Conservation (phyloP, 1,140 invertebrate species). For the Arion vulgaris region DNA sequence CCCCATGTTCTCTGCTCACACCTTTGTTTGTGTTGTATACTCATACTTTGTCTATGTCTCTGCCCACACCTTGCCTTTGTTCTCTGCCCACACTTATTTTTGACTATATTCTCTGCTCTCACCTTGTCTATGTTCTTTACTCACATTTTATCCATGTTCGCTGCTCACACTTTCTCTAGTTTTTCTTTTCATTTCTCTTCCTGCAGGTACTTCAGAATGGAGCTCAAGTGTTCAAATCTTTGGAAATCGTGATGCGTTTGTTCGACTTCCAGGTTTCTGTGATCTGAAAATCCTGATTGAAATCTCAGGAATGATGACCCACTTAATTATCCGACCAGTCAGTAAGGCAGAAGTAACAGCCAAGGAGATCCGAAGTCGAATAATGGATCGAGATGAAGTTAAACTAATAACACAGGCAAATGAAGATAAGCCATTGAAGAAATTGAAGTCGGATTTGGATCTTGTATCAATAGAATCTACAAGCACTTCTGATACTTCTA, state of each 20-base stretch:
- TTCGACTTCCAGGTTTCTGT: slow-evolving; percentile 79
- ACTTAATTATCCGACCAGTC: slow-evolving; percentile 77
- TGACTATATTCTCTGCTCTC: too few species aligned
- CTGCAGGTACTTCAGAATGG: slow-evolving; percentile 61
- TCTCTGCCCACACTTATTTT: too few species aligned
- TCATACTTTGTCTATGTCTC: too few species aligned
- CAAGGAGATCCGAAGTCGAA: slow-evolving; percentile 79
- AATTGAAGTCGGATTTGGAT: background rate
- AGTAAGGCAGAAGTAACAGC: slow-evolving; percentile 82
- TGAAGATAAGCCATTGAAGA: slow-evolving; percentile 24
- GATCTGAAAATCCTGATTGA: slow-evolving; percentile 82
- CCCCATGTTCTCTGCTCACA: too few species aligned
- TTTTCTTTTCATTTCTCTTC: too few species aligned
- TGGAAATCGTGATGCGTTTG: slow-evolving; percentile 73
- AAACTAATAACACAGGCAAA: slow-evolving; percentile 8
- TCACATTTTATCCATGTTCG: too few species aligned
- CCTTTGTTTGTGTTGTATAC: too few species aligned
- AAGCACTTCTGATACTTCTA: background rate
- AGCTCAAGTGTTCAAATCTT: slow-evolving; percentile 70
- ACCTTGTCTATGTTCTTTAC: too few species aligned
- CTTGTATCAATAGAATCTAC: background rate
- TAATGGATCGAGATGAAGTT: slow-evolving; percentile 62
- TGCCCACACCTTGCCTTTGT: too few species aligned
- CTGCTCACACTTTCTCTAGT: too few species aligned
- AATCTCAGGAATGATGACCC: slow-evolving; percentile 74